phyloP scores from a whole-genome alignment of 1,140 invertebrate species.

The Centruroides vittatus region DNA sequence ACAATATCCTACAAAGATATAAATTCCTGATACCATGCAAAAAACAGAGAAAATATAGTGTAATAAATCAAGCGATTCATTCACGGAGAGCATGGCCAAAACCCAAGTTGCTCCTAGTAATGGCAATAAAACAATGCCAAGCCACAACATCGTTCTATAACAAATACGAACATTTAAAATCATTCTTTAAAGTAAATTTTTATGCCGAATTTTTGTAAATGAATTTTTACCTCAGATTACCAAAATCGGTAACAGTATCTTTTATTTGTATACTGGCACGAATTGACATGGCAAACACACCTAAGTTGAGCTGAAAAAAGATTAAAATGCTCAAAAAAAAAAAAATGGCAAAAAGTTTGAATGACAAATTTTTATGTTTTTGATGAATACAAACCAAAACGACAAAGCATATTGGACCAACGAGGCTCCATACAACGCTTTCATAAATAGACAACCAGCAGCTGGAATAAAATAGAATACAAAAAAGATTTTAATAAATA shows the following conservation, averaged over 20 bases:
- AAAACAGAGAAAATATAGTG: slow-evolving; percentile 55
- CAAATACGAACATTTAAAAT: neutral
- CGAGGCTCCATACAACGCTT: slow-evolving; percentile 76
- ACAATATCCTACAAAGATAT: slow-evolving; percentile 67
- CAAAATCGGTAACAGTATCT: slow-evolving; percentile 77
- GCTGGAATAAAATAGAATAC: slow-evolving; percentile 36
- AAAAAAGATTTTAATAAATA: neutral
- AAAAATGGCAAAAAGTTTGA: neutral
- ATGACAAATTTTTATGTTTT: neutral
- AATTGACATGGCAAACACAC: slow-evolving; percentile 66
- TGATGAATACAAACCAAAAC: slow-evolving; percentile 44
- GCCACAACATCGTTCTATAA: slow-evolving; percentile 63
- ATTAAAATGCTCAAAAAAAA: slow-evolving; percentile 3
- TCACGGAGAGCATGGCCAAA: slow-evolving; percentile 59
- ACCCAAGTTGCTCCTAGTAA: slow-evolving; percentile 65
- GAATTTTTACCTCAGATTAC: slow-evolving; percentile 52
- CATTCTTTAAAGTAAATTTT: too few relatives aligned
- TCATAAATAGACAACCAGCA: slow-evolving; percentile 92
- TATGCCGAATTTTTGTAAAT: too few relatives aligned
- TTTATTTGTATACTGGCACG: slow-evolving; percentile 79
- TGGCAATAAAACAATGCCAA: slow-evolving; percentile 61
- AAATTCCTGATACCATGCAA: slow-evolving; percentile 49
- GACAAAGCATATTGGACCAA: slow-evolving; percentile 63
- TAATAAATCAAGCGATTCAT: slow-evolving; percentile 53
- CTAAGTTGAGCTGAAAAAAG: slow-evolving; percentile 34